A percentile compares a stretch with the other conserved stretches of the same genome.
phyloP scores from a whole-genome alignment of 2,888 invertebrate species.

The Muschampia plurimacula region DNA sequence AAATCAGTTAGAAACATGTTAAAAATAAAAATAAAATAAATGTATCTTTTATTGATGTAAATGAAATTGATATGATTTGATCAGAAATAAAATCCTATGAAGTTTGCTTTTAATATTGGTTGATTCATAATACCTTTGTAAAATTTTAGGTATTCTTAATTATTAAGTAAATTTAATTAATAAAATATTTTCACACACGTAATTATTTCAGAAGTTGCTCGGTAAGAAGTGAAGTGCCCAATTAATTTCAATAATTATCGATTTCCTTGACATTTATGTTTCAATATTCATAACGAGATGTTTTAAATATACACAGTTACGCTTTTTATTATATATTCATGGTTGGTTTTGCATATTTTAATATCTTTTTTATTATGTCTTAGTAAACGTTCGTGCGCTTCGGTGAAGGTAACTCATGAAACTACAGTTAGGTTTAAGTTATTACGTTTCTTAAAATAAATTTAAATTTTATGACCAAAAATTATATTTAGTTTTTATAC shows the following conservation, averaged over 20 bases:
- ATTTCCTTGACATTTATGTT: conserved; percentile 63
- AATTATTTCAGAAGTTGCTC: conserved; percentile 26
- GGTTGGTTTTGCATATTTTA: conserved; percentile 17
- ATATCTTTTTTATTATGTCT: neutral
- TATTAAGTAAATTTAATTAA: too few relatives aligned
- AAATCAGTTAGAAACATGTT: too few relatives aligned
- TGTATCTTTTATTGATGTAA: too few relatives aligned
- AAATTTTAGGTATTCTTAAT: too few relatives aligned
- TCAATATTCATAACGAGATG: conserved; percentile 35
- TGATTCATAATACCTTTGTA: too few relatives aligned
- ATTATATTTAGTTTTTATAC: neutral
- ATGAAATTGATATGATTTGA: too few relatives aligned
- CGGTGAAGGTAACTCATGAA: conserved; percentile 12
- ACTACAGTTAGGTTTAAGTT: neutral
- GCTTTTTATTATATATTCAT: conserved; percentile 28
- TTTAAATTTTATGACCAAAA: neutral
- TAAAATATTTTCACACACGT: too few relatives aligned
- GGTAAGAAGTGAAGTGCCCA: conserved; percentile 9
- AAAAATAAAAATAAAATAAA: too few relatives aligned
- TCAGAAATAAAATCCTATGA: too few relatives aligned
- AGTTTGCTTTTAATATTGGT: too few relatives aligned
- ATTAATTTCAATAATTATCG: conserved; percentile 44
- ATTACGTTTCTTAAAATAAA: neutral
- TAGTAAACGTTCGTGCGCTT: neutral
- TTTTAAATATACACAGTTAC: conserved; percentile 3